A percentile compares a stretch with the other conserved stretches of the same genome.
phyloP scores from a whole-genome alignment of 2,888 invertebrate genomes.

The Conomelus anceps region DNA sequence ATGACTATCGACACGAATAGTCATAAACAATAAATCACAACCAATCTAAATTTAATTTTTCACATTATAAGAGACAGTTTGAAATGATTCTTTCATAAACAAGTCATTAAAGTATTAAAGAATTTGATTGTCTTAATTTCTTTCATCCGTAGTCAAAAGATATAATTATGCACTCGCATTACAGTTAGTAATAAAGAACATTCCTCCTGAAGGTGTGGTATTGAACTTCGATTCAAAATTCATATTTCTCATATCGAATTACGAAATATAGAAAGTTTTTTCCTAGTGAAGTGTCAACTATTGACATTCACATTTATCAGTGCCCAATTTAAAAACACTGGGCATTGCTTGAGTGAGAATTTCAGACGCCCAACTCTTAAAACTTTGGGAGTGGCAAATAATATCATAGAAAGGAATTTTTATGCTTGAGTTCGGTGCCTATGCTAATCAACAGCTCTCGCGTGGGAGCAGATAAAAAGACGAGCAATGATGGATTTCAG shows the following conservation, averaged over 20 bases:
- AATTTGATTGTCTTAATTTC: too few relatives aligned
- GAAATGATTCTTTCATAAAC: too few relatives aligned
- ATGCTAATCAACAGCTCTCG: not conserved
- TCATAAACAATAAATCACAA: too few relatives aligned
- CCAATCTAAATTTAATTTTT: too few relatives aligned
- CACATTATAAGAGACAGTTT: too few relatives aligned
- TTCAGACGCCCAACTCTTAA: not conserved
- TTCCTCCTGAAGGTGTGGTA: too few relatives aligned
- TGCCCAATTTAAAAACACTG: not conserved
- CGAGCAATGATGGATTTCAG: not conserved
- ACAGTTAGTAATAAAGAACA: too few relatives aligned
- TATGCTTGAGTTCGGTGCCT: not conserved
- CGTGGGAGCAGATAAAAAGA: not conserved
- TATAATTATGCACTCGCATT: too few relatives aligned
- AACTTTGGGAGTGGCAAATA: not conserved
- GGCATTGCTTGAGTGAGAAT: not conserved
- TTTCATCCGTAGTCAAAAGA: too few relatives aligned
- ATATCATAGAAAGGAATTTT: not conserved
- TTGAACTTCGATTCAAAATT: not conserved
- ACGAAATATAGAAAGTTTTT: not conserved
- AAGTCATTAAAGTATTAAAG: too few relatives aligned
- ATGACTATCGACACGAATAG: too few relatives aligned
- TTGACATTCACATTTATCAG: not conserved
- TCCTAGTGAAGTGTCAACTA: not conserved
- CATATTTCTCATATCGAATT: not conserved